Evolutionary conservation across 2,888 invertebrate genomes (phyloP).

Genomic region (Yponomeuta cagnagella): DNA sequence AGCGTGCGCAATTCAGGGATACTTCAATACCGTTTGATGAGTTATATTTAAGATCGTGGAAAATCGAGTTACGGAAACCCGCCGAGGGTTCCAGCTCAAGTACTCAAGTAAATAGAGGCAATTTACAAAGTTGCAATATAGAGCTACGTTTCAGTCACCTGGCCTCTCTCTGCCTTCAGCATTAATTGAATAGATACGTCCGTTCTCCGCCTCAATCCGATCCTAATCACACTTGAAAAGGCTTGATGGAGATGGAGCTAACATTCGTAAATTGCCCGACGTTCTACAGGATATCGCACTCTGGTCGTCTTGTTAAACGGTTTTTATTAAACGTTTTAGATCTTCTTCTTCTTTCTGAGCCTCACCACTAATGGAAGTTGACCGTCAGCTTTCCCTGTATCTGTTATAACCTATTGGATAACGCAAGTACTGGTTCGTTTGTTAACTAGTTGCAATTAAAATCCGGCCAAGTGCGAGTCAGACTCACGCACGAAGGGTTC

Average conservation of each 20-base stretch:
- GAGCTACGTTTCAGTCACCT: conserved; percentile 33
- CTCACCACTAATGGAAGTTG: too few relatives aligned
- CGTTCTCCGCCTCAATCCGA: conserved; percentile 61
- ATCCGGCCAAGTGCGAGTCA: too few relatives aligned
- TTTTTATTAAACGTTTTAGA: conserved; percentile 28
- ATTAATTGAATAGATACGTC: conserved; percentile 74
- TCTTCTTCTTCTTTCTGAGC: not conserved
- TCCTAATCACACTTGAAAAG: conserved; percentile 71
- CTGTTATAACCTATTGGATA: too few relatives aligned
- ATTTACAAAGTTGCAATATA: conserved; percentile 61
- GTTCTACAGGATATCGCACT: conserved; percentile 61
- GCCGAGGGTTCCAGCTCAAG: conserved; percentile 12
- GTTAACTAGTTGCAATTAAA: too few relatives aligned
- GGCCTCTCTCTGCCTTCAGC: conserved; percentile 46
- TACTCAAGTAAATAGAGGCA: conserved; percentile 48
- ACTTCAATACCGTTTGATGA: conserved; percentile 21
- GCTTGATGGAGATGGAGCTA: conserved; percentile 36
- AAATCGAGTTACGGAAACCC: not conserved
- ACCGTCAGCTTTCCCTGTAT: too few relatives aligned
- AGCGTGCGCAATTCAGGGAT: not conserved
- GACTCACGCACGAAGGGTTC: too few relatives aligned
- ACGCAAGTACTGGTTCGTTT: too few relatives aligned
- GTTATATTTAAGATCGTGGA: conserved; percentile 6
- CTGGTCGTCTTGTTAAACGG: conserved; percentile 32
- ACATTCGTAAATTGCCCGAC: conserved; percentile 17